phyloP scores from a whole-genome alignment of 2,888 invertebrate species.

The Xanthorhoe designata region DNA sequence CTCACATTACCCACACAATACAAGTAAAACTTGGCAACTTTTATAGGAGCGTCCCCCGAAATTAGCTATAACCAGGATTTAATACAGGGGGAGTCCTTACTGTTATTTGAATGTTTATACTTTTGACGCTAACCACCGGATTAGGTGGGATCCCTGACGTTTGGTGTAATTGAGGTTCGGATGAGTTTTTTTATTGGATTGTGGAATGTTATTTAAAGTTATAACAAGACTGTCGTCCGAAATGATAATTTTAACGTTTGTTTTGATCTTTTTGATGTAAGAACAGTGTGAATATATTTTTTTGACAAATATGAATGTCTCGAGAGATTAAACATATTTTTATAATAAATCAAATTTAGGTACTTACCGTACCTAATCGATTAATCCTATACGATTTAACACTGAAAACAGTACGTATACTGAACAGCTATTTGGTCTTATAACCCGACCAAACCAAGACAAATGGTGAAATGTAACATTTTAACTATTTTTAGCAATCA shows the following conservation, averaged over 20 bases:
- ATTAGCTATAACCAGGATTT: constrained; percentile 43
- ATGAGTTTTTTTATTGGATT: constrained; percentile 31
- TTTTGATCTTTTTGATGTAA: not conserved
- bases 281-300: not conserved
- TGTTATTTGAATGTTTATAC: constrained; percentile 37
- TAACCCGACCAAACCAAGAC: constrained; percentile 3
- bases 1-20: constrained; percentile 70
- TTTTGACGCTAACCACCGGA: constrained; percentile 23
- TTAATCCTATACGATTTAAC: too few relatives aligned
- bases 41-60: constrained; percentile 52
- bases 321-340: too few relatives aligned
- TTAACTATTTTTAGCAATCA: constrained; percentile 25
- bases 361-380: too few relatives aligned
- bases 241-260: constrained; percentile 3
- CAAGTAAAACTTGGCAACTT: constrained; percentile 55
- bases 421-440: not conserved
- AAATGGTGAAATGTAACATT: constrained; percentile 9
- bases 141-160: constrained; percentile 22
- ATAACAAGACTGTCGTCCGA: constrained; percentile 17
- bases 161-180: constrained; percentile 24
- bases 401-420: too few relatives aligned
- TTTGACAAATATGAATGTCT: too few relatives aligned
- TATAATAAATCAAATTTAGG: too few relatives aligned
- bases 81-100: constrained; percentile 34
- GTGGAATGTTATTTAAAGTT: constrained; percentile 20